Base-by-base conservation (phyloP, 2,797 vertebrate genomes). In the Phrynocephalus guinanensis region DNA sequence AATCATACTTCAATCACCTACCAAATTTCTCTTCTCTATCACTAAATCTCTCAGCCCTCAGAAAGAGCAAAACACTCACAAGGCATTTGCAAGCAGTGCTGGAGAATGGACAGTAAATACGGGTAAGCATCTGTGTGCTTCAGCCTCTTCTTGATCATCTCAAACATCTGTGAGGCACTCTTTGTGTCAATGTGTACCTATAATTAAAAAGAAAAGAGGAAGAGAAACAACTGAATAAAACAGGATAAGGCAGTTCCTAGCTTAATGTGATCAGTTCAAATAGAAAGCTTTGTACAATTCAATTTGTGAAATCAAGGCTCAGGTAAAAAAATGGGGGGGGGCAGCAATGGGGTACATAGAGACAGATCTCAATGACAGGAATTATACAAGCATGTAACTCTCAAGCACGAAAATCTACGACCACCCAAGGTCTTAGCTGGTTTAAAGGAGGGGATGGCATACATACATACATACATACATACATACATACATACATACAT, bases 11-110 rank as follows among this genome's bases (percentile, higher is more conserved):
- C 82, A n/a, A n/a, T 13, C 13, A 13, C 26, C 5, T 28, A 28
- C 1, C 71, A n/a, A 30, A 33, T 22, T 44, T 30, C 38, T 33
- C 20, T 24, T 56, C 20, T 5, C 20, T 88, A 72, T 16, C 67
- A 2, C 70, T 85, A 79, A 85, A 5, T 20, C 76, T 76, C 24
- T 44, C 77, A 1, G 11, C 0, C 0, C 0, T 13, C 75, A 18
- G 77, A 89, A 86, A 38, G 67, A 84, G 20, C 7, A 20, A 78
- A 26, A 52, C 88, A 98, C 98, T 98, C 93, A 99, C 99, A 98
- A 66, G 99, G 98, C 97, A 99, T 98, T 95, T 99, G 98, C 85
- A 99, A 97, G 90, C 98, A 99, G 96, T 99, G 99, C 86, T 99
- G 98, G 67, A 99, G 97, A 92, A 99, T 97, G 20, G 99, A 99